Conservation (phyloP, 2,113 vertebrate genomes). For the Macrotus californicus region DNA sequence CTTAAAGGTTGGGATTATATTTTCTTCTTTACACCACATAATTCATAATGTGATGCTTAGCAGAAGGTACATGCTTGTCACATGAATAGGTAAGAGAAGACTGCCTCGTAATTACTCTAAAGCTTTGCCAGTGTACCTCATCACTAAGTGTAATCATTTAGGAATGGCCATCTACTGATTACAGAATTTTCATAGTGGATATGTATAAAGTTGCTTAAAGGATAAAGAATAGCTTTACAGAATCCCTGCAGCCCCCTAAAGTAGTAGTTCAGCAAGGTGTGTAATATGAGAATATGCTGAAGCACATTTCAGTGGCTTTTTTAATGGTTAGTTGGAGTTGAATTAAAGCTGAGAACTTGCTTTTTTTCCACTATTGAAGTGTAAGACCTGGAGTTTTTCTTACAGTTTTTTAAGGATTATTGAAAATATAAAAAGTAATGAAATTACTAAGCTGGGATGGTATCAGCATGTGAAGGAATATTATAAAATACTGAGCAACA, state of each 20-base stretch:
- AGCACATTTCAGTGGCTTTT: neutral
- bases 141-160: neutral
- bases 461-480: neutral
- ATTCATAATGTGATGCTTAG: neutral
- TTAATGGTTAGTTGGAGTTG: neutral
- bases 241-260: neutral
- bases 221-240: neutral
- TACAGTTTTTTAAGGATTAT: neutral
- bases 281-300: neutral
- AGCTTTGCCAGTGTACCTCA: neutral
- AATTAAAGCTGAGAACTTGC: slow-evolving; percentile 4
- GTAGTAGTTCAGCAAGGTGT: neutral
- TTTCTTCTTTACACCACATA: neutral
- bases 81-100: neutral
- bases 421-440: slow-evolving; percentile 5
- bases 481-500: neutral
- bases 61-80: neutral
- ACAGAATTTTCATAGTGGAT: neutral
- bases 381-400: neutral
- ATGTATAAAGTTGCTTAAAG: neutral
- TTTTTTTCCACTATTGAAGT: slow-evolving; percentile 19
- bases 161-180: neutral
- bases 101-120: slow-evolving; percentile 6
- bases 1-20: neutral
- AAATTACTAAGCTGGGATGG: neutral